Base-by-base conservation (phyloP, 2,888 invertebrate species). In the Drosophila robusta region DNA sequence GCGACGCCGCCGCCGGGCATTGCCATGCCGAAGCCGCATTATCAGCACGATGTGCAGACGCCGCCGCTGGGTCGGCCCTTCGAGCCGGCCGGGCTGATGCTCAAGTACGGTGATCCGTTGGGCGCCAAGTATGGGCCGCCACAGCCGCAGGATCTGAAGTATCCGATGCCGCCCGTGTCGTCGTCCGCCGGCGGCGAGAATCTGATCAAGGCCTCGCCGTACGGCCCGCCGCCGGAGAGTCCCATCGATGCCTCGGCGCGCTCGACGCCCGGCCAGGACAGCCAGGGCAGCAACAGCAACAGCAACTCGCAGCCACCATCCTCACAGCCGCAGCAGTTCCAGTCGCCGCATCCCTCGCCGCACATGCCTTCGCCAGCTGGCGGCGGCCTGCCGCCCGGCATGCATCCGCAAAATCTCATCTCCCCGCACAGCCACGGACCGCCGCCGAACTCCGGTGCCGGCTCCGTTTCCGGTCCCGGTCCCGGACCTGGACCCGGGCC, bases 211-310 rank as follows among this genome's bases (percentile, higher is more conserved):
- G 78, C 84, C 32, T 91, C 91, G 38, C 90, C 92, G 5, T 92
- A 91, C 58, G 90, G 88, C 18, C 75, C 89, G 34, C 89, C 89
- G 22, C 88, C 87, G 11, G 92, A 92, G 77, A 92, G 92, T 69
- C 93, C 92, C 4, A 91, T 93, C 39, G 92, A 92, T 74, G 92
- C 92, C 4, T 92, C 93, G 2, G 91, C 93, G 0, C 84, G 92
- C 16, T 91, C 92, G 11, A 93, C 93, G 14, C 92, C 93, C 9
- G 92, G 92, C 51, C 92, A 92, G 67, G 92, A 92, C 66, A 92
- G 92, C 68, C 92, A 92, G 69, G 91, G 92, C 51, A 93, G 93
- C 77, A 92, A 92, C 56, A 93, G 93, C 77, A 92, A 92, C 62
- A 92, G 92, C 72, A 92, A 91, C 63, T 92, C 91, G 39, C 90